These are phyloP conservation scores for Xestia c-nigrum DNA, from an alignment of 2,888 invertebrate species.

Conservation along the genomic window DNA sequence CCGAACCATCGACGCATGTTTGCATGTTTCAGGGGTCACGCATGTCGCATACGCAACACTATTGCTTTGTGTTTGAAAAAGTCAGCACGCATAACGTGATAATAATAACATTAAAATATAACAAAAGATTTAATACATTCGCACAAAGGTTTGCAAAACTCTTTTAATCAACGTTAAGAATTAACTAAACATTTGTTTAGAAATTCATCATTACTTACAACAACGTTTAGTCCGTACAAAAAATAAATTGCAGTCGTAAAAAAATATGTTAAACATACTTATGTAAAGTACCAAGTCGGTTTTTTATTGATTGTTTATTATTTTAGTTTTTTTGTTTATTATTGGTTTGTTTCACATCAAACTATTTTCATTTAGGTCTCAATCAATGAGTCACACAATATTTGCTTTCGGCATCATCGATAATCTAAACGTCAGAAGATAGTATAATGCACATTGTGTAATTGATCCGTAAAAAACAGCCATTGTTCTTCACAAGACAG, in stretches of 20 bases:
- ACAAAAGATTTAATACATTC: constrained; percentile 17
- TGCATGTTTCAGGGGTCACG: constrained; percentile 60
- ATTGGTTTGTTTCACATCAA: neutral
- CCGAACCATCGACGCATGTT: constrained; percentile 41
- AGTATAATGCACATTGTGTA: constrained; percentile 74
- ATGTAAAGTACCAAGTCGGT: neutral
- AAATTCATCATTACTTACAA: neutral
- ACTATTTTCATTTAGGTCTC: neutral
- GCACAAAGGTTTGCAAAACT: constrained; percentile 16
- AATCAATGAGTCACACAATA: constrained; percentile 1
- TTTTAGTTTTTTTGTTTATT: too few relatives aligned
- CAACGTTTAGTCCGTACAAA: neutral
- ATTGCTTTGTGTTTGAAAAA: constrained; percentile 25
- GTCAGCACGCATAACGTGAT: constrained; percentile 14
- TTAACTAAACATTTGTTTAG: neutral
- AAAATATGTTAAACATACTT: neutral
- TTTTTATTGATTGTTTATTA: neutral
- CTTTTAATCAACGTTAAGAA: neutral
- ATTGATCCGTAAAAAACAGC: constrained; percentile 76
- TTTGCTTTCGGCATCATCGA: constrained; percentile 21
- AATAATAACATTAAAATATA: too few relatives aligned
- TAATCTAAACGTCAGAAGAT: constrained; percentile 25
- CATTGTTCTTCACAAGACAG: constrained; percentile 81
- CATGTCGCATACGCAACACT: constrained; percentile 40
- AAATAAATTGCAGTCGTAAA: neutral